Evolutionary conservation across 2,113 vertebrate species (phyloP), one percentile per base, ranked within the genome.

Genomic region (Burhinus bistriatus): DNA sequence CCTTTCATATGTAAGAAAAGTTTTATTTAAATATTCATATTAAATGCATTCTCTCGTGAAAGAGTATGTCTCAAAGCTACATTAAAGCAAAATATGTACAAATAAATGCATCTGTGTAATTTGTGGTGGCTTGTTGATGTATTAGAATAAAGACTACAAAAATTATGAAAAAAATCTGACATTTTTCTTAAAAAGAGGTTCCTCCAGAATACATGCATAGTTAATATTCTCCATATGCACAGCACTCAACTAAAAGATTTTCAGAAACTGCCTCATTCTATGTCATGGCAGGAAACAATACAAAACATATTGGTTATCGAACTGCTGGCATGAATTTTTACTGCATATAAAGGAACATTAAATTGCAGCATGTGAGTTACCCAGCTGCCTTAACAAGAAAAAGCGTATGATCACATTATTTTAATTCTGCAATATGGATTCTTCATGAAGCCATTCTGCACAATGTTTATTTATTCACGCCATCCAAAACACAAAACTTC

Each of bases 321-420:
- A 83, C 1, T 16, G 40, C 70, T 87, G 78, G 89, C 54, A 91
- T 25, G 89, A 77, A 84, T 90, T 92, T 94, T 95, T 91, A 94
- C 73, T 83, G 87, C 44, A 6, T 58, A 89, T 59, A 86, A 84
- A 91, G 71, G 77, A 87, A 61, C 66, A 93, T 55, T 95, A 47
- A 80, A 94, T 87, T 95, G 75, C 75, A 85, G 49, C 34, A 26
- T 47, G 70, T 0, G 5, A 94, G 59, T 61, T 95, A 94, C 54
- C 52, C 66, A 79, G 66, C 36, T 88, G 84, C 65, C 90, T 85
- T 85, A 83, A 93, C 58, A 90, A 70, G 82, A 88, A 82, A 42
- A 84, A 95, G 66, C 18, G 5, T 62, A 69, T 17, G 29, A 93
- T 62, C 62, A 45, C 47, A 25, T 70, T 77, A 77, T 70, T 92